Conservation (phyloP, 2,888 invertebrate species). For the Cheilosia grossa region DNA sequence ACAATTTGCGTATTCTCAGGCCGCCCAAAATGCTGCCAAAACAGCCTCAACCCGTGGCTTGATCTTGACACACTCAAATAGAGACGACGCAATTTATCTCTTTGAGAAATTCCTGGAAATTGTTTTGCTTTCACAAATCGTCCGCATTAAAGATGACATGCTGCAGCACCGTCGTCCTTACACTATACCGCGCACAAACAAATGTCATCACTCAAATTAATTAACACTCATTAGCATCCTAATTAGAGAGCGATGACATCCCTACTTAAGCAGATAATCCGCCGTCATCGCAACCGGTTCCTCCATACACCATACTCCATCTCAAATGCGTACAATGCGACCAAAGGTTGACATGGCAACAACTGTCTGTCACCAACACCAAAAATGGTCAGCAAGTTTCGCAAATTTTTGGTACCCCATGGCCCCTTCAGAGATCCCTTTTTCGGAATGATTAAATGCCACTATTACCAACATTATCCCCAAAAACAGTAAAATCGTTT, state of each 20-base stretch:
- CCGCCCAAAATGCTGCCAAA: too few relatives aligned
- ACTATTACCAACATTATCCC: slow-evolving; percentile 62
- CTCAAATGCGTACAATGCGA: slow-evolving; percentile 9
- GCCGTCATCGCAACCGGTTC: slow-evolving; percentile 23
- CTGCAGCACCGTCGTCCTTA: slow-evolving; percentile 25
- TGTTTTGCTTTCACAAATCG: slow-evolving; percentile 13
- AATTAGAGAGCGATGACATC: slow-evolving; percentile 42
- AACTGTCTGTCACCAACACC: slow-evolving; percentile 2
- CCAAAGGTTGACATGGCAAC: neutral
- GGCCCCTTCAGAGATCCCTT: slow-evolving; percentile 47
- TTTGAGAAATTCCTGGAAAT: slow-evolving; percentile 20
- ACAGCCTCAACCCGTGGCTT: too few relatives aligned
- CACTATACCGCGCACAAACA: slow-evolving; percentile 21
- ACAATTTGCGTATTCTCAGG: too few relatives aligned
- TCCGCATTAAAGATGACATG: slow-evolving; percentile 39
- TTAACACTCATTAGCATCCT: slow-evolving; percentile 51
- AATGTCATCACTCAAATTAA: slow-evolving; percentile 50
- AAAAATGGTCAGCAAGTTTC: slow-evolving; percentile 48
- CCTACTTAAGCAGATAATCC: slow-evolving; percentile 42
- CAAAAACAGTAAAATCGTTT: slow-evolving; percentile 60
- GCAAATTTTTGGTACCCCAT: slow-evolving; percentile 43
- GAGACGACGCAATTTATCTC: too few relatives aligned
- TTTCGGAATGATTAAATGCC: slow-evolving; percentile 67
- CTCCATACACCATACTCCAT: neutral
- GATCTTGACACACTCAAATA: neutral